These are phyloP conservation scores for Elysia crispata DNA, from an alignment of 2,888 invertebrate genomes.

Conservation along the genomic window DNA sequence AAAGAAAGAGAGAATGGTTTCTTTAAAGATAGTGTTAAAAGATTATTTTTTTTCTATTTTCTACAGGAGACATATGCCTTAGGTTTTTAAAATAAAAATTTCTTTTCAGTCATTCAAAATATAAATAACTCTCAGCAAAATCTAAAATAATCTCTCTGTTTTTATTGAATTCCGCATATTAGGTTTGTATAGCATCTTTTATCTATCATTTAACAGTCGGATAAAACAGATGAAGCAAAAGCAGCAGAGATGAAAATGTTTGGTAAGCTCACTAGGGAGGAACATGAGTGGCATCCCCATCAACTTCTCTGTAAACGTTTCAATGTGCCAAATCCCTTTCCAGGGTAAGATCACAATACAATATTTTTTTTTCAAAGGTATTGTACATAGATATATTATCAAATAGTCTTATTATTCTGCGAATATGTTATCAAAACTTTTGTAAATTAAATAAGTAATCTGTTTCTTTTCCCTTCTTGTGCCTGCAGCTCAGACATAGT, in stretches of 20 bases:
- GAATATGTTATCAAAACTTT: too few relatives aligned
- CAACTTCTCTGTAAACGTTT: slow-evolving; percentile 92
- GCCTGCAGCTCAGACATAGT: slow-evolving; percentile 70
- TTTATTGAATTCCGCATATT: neutral
- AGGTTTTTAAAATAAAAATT: too few relatives aligned
- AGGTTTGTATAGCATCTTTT: too few relatives aligned
- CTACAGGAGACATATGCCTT: too few relatives aligned
- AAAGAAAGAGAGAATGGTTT: too few relatives aligned
- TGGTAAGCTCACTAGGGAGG: slow-evolving; percentile 85
- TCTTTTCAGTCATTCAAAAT: too few relatives aligned
- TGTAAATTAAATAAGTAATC: too few relatives aligned
- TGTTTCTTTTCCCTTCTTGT: too few relatives aligned
- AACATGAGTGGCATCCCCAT: slow-evolving; percentile 88
- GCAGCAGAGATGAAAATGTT: slow-evolving; percentile 88
- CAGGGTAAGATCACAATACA: slow-evolving; percentile 76
- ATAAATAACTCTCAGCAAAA: too few relatives aligned
- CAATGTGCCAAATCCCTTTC: slow-evolving; percentile 92
- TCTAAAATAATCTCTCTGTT: neutral
- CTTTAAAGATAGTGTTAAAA: too few relatives aligned
- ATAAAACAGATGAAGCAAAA: slow-evolving; percentile 81
- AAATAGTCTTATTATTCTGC: neutral
- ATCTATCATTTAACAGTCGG: slow-evolving; percentile 58
- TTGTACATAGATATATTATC: neutral
- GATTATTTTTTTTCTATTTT: too few relatives aligned
- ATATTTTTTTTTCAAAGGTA: slow-evolving; percentile 15